Percentiles rank a stretch among this genome's conserved stretches.
Evolutionary conservation across 2,113 vertebrate species (phyloP).

Genomic region (Caranx ignobilis): DNA sequence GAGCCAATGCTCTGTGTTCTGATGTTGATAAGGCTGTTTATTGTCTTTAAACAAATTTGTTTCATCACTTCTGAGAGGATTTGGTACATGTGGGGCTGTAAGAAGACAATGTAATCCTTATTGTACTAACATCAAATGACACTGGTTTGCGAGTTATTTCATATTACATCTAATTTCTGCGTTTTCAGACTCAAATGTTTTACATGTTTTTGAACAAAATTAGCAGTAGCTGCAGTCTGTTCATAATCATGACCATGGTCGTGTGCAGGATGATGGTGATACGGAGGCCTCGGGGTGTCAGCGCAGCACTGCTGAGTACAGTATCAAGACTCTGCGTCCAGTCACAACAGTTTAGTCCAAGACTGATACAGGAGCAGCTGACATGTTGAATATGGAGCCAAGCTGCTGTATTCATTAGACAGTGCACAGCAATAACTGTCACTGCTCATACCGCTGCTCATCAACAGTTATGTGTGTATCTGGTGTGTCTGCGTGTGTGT

Average conservation of each 20-base stretch:
- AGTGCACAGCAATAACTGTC: slow-evolving; percentile 13
- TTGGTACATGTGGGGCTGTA: slow-evolving; percentile 6
- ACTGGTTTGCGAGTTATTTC: not conserved
- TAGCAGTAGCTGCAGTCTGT: too few relatives aligned
- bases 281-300: slow-evolving; percentile 65
- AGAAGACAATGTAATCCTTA: not conserved
- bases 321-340: not conserved
- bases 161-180: not conserved
- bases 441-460: slow-evolving; percentile 19
- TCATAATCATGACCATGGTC: not conserved
- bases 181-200: not conserved
- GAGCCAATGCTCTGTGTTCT: slow-evolving; percentile 40
- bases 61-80: slow-evolving; percentile 39
- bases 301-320: slow-evolving; percentile 43
- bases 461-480: slow-evolving; percentile 8
- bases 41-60: slow-evolving; percentile 54
- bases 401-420: slow-evolving; percentile 57
- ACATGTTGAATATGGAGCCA: slow-evolving; percentile 56
- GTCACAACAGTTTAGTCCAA: slow-evolving; percentile 31
- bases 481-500: slow-evolving; percentile 13
- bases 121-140: not conserved
- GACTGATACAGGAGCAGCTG: slow-evolving; percentile 35
- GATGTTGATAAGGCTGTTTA: slow-evolving; percentile 59
- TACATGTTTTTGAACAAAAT: not conserved
- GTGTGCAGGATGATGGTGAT: slow-evolving; percentile 19